These are phyloP conservation scores for Aythya baeri DNA, from an alignment of 2,113 vertebrate species.

Conservation along the genomic window DNA sequence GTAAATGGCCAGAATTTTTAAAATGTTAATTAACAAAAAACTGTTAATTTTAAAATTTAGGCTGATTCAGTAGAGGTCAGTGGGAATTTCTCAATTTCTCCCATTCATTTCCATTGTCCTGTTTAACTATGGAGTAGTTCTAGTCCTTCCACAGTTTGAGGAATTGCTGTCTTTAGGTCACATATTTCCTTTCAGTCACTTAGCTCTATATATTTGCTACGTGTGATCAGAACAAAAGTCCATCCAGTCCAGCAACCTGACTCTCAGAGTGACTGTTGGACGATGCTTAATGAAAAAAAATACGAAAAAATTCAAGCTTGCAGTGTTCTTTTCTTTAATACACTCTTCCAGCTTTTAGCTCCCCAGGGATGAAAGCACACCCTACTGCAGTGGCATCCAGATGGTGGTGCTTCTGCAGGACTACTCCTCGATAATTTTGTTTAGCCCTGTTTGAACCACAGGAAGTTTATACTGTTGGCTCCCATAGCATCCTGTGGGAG, in stretches of 20 bases:
- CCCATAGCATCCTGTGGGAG: not conserved
- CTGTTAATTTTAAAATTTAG: not conserved
- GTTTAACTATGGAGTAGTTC: not conserved
- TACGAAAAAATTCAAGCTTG: not conserved
- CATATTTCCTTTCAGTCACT: not conserved
- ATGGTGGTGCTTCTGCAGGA: not conserved
- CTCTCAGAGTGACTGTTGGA: not conserved
- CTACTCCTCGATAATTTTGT: not conserved
- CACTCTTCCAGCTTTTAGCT: not conserved
- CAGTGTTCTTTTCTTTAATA: not conserved
- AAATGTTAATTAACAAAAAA: not conserved
- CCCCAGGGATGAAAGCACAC: accelerated
- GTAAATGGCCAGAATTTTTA: not conserved
- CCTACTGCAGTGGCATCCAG: not conserved
- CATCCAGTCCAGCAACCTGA: not conserved
- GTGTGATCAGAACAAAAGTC: not conserved
- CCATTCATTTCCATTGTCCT: not conserved
- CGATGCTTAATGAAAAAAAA: not conserved
- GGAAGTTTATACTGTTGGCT: not conserved
- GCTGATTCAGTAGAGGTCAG: not conserved
- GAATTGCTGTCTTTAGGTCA: not conserved
- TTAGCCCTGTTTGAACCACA: not conserved
- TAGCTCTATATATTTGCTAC: not conserved
- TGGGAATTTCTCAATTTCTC: not conserved
- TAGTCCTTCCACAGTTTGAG: not conserved